Evolutionary conservation across 2,888 invertebrate genomes (phyloP), one percentile per base, ranked within the genome.

Genomic region (Callyntrura guangdongensis): DNA sequence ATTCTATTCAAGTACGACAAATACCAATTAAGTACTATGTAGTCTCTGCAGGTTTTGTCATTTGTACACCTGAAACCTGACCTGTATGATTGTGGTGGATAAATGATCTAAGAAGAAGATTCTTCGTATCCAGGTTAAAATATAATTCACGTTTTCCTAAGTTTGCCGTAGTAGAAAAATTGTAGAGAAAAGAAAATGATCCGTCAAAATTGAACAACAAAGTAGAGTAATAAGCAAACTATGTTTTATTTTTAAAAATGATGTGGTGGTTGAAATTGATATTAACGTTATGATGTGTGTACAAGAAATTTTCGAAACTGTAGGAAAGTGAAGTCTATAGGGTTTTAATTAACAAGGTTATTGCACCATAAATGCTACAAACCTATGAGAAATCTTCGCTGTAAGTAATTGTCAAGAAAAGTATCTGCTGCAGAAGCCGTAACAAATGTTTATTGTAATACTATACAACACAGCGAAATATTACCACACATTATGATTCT

Each of bases 161-260:
- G 86, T 83, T 90, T 86, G 59, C 82, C 82, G 86, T 86, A 9
- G 12, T 89, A 79, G 81, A 22, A 12, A 72, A 72, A 81, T 81
- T 74, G 69, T 86, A 86, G 67, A 61, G n/a, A 86, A 72, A 61
- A 53, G 72, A 61, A 90, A 91, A 83, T 74, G 86, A 83, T 87
- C 91, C 86, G 91, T 91, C 91, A 22, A 17, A 8, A 36, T 6
- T 36, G 36, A 36, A 36, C 36, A 36, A 6, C 36, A 36, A 36
- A 36, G 36, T 36, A 36, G 36, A 36, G 6, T 36, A 36, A 36
- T 36, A 36, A 36, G 6, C 36, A 36, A 2, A 36, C 36, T 36
- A 36, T 69, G 59, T 59, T 59, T 59, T 59, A 27, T 83, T 59
- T 36, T 59, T 59, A 17, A 17, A 56, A 81, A 53, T 64, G 64